Conservation (phyloP, 2,113 vertebrate genomes). For the Pachycephala philippinensis region DNA sequence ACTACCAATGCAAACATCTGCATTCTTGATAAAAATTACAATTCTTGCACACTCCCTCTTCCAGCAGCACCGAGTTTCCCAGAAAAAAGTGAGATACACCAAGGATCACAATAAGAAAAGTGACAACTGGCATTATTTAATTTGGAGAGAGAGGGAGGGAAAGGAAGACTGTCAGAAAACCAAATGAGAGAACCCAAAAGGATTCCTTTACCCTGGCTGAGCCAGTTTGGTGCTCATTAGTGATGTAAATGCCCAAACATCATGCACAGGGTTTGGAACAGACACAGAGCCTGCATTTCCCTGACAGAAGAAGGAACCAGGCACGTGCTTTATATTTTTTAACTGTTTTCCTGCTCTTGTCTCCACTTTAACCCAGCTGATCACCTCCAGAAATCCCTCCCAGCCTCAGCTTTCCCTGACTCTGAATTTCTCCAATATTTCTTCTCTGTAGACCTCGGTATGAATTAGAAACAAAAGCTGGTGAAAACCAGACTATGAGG, state of each 20-base stretch:
- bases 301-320: not conserved
- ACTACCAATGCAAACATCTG: not conserved
- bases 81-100: not conserved
- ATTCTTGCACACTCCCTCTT: not conserved
- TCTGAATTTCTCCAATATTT: not conserved
- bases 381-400: not conserved
- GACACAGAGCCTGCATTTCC: not conserved
- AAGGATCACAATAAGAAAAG: not conserved
- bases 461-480: not conserved
- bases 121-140: not conserved
- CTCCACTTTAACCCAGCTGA: not conserved
- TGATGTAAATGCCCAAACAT: not conserved
- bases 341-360: not conserved
- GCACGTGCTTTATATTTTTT: not conserved
- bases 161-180: not conserved
- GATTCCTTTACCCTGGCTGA: not conserved
- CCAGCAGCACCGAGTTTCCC: not conserved
- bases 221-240: not conserved
- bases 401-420: not conserved
- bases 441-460: not conserved
- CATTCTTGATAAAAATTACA: not conserved
- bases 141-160: not conserved
- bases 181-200: not conserved
- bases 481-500: not conserved
- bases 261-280: not conserved